Evolutionary conservation across 2,113 vertebrate species (phyloP), one percentile per base, ranked within the genome.

Genomic region (Haemorhous mexicanus): DNA sequence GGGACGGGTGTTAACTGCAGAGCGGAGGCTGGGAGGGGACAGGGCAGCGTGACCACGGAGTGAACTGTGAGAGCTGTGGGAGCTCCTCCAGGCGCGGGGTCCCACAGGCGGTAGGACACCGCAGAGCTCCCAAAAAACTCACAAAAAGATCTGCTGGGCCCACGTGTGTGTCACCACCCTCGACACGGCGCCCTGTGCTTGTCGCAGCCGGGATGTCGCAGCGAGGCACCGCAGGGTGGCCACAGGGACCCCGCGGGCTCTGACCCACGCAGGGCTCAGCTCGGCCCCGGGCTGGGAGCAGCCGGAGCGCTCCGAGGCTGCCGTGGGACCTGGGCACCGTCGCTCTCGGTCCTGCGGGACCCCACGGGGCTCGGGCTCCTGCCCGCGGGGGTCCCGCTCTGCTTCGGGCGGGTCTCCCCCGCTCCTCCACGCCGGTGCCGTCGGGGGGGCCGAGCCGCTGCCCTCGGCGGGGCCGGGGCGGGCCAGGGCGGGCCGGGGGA

Each of bases 171-270:
- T n/a, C 63, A 24, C 63, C 35, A 2, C 8, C 23, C 56, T 1
- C 17, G 18, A 1, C 52, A 11, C 20, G 27, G 87, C 47, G 1
- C 67, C 68, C 49, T 5, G 79, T 0, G 33, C 76, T 13, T 43
- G 77, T 50, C 68, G 28, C 77, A 14, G 87, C 61, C 3, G 37
- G 33, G 37, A 43, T 9, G 28, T 16, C 32, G 0, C 83, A 7
- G 49, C 2, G 3, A 22, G 23, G 14, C 17, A 3, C 18, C 16
- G 2, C 24, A 1, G 13, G 2, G 4, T 30, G 55, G 1, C 56
- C 8, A 0, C 3, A 14, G 0, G n/a, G n/a, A 16, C 62, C 49
- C 1, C 1, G 3, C 2, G 59, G 6, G 20, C 44, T 44, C 33
- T 1, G 14, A 22, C 4, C 41, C 61, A 0, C 6, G 24, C 47